Evolutionary conservation across 2,797 vertebrate species (phyloP), one percentile per base, ranked within the genome.

Genomic region (Buceros bicornis): DNA sequence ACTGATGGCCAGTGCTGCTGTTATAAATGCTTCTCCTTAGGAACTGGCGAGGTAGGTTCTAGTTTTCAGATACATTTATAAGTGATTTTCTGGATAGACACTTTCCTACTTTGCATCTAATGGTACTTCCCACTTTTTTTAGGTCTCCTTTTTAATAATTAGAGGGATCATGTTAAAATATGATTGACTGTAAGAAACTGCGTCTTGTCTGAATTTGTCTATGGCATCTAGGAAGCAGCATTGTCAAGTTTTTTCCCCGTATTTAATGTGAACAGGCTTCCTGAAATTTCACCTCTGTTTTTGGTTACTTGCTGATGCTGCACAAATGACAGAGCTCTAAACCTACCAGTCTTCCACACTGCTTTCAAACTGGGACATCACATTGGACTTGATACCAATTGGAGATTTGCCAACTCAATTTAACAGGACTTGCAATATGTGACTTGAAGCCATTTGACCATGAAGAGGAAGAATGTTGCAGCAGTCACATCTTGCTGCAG

Each of bases 301-400:
- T 57, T 85, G 31, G 26, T 82, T 83, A n/a, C 0, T 0, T 11
- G 57, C 48, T 85, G 80, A 31, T 16, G 24, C 60, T 57, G n/a
- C 22, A 17, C 50, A 35, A 29, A 29, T 18, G 33, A 16, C 43
- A 58, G 64, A 62, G 87, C 78, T 71, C 35, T 54, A n/a, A 92
- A 79, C 48, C 35, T 72, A 35, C 76, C 42, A 33, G 65, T 71
- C 92, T 95, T 94, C 92, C 95, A 93, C 95, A 69, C 72, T 93
- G 95, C 92, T 95, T 96, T 96, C 95, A 81, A 94, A 92, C 91
- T 71, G 92, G 78, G 65, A 35, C 9, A 1, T 71, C 65, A 6
- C 58, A 77, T 69, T 61, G 72, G 79, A 31, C 65, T 72, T 43
- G 26, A 11, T 64, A 16, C 5, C 74, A 21, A 0, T 53, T 81